Conservation (phyloP, 1,140 invertebrate species). For the Scylla paramamosain region DNA sequence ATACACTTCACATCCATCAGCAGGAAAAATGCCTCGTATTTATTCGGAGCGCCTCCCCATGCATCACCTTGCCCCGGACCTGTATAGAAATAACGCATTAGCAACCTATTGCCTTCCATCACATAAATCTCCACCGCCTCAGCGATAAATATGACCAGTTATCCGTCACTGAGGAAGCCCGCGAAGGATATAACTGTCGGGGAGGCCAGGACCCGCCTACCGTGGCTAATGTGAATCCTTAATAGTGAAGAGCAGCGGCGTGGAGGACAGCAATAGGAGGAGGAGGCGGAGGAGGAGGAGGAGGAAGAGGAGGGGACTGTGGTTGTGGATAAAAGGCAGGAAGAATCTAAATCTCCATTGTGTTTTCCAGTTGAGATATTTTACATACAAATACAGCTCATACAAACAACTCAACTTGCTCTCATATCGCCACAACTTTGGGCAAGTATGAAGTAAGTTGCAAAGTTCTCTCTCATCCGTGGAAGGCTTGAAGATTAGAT, state of each 20-base stretch:
- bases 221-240: conserved; percentile 52
- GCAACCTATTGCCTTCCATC: conserved; percentile 31
- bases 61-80: conserved; percentile 8
- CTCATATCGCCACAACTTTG: too few species aligned
- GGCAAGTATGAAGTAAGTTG: too few species aligned
- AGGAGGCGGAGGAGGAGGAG: background rate
- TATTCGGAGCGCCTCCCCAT: background rate
- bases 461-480: too few species aligned
- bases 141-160: background rate
- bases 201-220: conserved; percentile 31
- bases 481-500: too few species aligned
- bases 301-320: background rate
- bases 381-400: too few species aligned
- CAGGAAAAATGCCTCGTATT: background rate
- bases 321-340: too few species aligned
- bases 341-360: background rate
- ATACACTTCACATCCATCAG: conserved; percentile 50
- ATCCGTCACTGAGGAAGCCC: background rate
- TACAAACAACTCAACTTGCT: too few species aligned
- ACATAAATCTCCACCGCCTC: conserved; percentile 37
- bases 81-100: conserved; percentile 62
- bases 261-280: background rate
- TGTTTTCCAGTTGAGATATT: background rate
- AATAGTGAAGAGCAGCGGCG: background rate
- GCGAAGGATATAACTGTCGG: conserved; percentile 54